Base-by-base conservation (phyloP, 2,113 vertebrate genomes). In the Chaenocephalus aceratus region DNA sequence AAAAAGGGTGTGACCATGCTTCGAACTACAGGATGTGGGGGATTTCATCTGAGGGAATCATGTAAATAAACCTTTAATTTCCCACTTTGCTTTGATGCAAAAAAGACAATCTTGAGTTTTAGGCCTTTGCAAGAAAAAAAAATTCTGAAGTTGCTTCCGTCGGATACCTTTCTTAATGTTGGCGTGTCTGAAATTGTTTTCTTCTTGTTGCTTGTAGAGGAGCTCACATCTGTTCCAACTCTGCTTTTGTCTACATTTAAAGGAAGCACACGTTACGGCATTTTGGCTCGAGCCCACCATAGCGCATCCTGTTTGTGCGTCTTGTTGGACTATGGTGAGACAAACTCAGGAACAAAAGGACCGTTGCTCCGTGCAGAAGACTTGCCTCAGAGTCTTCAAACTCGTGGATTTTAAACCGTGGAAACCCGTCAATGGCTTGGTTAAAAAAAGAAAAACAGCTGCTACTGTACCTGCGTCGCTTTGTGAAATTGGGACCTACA, bases 41-140 rank as follows among this genome's bases (percentile, higher is more conserved):
- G 74, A 79, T 83, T 80, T 18, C 57, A 53, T 74, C 61, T 13
- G 1, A 4, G 63, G 52, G 69, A 82, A 76, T 79, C 67, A 26
- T 93, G 90, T 92, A 86, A 85, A 91, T 91, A 93, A 36, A 75
- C 16, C n/a, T 76, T 75, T 56, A 0, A 2, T 75, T 74, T 79
- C 46, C 14, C 45, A 21, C 21, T 79, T 85, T 69, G 30, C 52
- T 74, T 77, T 71, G 51, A 75, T n/a, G 23, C 23, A 72, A 62
- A 71, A 67, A 69, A 76, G 59, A 67, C 16, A 52, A 26, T 36
- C 18, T 70, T 79, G 36, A 14, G 16, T 87, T 64, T 77, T 44
- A 59, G 46, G 36, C 75, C 69, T 23, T 63, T 46, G 75, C 13
- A 49, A 75, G 34, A 75, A 73, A 59, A 76, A 61, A 54, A 77